These are phyloP conservation scores for Caranx melampygus DNA, from an alignment of 2,113 vertebrate genomes.

Conservation along the genomic window DNA sequence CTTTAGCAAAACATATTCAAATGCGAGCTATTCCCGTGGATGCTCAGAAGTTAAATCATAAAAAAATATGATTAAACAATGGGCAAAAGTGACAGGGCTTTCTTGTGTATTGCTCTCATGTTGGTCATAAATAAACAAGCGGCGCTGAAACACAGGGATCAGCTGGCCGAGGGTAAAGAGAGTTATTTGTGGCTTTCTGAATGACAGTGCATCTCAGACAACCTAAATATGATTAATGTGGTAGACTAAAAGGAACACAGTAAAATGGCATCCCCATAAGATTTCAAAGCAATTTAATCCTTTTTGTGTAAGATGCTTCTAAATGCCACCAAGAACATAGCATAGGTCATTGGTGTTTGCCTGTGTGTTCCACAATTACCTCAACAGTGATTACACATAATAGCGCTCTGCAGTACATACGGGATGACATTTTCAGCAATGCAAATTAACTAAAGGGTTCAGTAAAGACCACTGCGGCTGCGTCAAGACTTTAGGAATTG, in stretches of 20 bases:
- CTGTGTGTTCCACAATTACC: constrained; percentile 47
- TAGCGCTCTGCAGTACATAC: constrained; percentile 33
- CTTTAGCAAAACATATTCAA: constrained; percentile 46
- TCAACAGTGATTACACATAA: constrained; percentile 57
- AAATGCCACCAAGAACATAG: constrained; percentile 55
- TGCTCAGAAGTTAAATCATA: constrained; percentile 56
- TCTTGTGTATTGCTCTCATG: constrained; percentile 45
- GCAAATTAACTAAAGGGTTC: constrained; percentile 23
- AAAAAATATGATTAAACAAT: constrained; percentile 64
- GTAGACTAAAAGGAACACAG: constrained; percentile 39
- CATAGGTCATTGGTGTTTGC: constrained; percentile 47
- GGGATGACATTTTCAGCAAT: constrained; percentile 57
- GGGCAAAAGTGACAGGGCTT: constrained; percentile 50
- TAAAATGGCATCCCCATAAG: constrained; percentile 43
- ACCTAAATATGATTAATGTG: constrained; percentile 59
- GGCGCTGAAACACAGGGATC: constrained; percentile 41
- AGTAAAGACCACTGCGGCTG: constrained; percentile 1
- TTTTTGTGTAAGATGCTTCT: constrained; percentile 31
- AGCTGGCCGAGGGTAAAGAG: constrained; percentile 38
- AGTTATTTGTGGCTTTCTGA: constrained; percentile 41
- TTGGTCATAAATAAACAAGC: constrained; percentile 60
- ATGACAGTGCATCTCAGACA: constrained; percentile 34
- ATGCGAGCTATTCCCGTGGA: constrained; percentile 37
- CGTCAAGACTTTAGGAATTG: background rate
- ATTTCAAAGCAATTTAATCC: constrained; percentile 42